Evolutionary conservation across 2,113 vertebrate species (phyloP).

Genomic region (Uropsilus gracilis): DNA sequence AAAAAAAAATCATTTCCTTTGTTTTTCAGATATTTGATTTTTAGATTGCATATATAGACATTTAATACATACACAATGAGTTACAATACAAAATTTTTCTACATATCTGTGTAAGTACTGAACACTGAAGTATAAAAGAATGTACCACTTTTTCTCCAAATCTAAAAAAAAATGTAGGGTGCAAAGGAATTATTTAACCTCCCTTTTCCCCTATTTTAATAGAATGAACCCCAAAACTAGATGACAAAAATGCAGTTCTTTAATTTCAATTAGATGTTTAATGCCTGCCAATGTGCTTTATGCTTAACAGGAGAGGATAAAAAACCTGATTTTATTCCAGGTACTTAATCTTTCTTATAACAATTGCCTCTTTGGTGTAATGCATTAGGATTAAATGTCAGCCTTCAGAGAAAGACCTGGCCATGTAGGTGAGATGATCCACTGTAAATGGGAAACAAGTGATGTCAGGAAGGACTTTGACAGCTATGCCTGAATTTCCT

Average conservation of each 20-base stretch:
- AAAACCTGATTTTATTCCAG: constrained; percentile 3
- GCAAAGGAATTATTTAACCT: neutral
- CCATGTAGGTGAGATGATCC: neutral
- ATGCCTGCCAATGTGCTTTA: neutral
- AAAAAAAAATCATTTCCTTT: constrained; percentile 4
- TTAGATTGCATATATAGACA: neutral
- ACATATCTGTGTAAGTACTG: rapidly evolving
- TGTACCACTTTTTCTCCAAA: neutral
- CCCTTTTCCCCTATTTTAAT: neutral
- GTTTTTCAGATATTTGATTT: constrained; percentile 37
- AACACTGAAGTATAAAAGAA: neutral
- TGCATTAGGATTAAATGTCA: neutral
- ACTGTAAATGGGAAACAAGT: neutral
- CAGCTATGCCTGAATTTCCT: neutral
- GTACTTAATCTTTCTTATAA: neutral
- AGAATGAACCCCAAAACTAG: neutral
- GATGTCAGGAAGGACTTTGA: neutral
- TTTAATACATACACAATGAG: constrained; percentile 5
- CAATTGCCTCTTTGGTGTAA: neutral
- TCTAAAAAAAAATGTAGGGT: neutral
- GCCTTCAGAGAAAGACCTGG: neutral
- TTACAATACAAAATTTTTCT: neutral
- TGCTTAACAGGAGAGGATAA: neutral
- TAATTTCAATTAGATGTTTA: constrained; percentile 2
- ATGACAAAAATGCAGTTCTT: neutral